Evolutionary conservation across 92 coral and sea anemone genomes (phyloP).

Genomic region (Umimayanthus chanpuru): DNA sequence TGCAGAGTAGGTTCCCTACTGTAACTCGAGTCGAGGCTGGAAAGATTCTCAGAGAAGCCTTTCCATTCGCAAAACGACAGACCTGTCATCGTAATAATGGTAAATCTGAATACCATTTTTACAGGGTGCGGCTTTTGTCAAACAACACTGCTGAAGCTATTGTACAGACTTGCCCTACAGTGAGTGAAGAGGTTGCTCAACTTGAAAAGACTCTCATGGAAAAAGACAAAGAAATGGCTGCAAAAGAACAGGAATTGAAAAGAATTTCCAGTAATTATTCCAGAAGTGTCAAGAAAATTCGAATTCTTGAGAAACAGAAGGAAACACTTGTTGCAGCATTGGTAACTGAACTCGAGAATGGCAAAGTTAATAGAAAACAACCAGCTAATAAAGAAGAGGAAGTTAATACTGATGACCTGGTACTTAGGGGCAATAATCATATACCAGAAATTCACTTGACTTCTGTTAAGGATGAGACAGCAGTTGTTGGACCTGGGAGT

Average conservation of each 20-base stretch:
- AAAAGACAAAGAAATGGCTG: constrained; percentile 30
- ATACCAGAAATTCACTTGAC: constrained; percentile 29
- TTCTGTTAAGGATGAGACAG: background rate
- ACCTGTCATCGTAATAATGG: too few relatives aligned
- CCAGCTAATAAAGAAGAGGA: too few relatives aligned
- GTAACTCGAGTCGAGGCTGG: constrained; percentile 46
- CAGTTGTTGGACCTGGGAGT: constrained; percentile 10
- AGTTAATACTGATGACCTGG: too few relatives aligned
- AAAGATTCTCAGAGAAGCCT: background rate
- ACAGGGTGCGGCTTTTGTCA: too few relatives aligned
- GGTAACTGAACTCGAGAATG: constrained; percentile 38
- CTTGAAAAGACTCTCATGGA: too few relatives aligned
- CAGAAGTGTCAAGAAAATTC: background rate
- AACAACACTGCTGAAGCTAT: too few relatives aligned
- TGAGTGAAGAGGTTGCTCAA: too few relatives aligned
- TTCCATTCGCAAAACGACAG: too few relatives aligned
- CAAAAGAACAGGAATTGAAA: constrained; percentile 18
- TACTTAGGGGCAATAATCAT: background rate
- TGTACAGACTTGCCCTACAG: too few relatives aligned
- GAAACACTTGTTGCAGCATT: constrained; percentile 23
- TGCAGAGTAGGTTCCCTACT: constrained; percentile 23
- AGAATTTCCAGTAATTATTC: constrained; percentile 23
- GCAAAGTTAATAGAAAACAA: too few relatives aligned
- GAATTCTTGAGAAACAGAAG: constrained; percentile 53
- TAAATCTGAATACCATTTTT: too few relatives aligned